Evolutionary conservation across 2,797 vertebrate species (phyloP).

Genomic region (Lophotriccus pileatus): DNA sequence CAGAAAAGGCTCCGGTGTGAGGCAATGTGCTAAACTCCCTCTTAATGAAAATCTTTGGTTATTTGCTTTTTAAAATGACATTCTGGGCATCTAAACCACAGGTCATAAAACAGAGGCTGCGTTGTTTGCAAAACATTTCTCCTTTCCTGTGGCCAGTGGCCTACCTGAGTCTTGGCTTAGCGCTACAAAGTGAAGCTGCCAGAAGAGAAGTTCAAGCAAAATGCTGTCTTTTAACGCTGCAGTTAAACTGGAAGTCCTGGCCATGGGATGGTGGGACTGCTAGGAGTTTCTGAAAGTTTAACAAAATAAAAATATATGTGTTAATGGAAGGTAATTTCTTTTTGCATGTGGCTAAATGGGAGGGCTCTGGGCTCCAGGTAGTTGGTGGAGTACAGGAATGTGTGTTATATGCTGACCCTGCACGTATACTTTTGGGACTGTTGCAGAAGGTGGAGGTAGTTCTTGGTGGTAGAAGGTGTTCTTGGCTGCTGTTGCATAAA

Average conservation of each 20-base stretch:
- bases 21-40: neutral
- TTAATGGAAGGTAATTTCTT: neutral
- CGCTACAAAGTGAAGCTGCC: neutral
- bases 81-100: neutral
- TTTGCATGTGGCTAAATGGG: neutral
- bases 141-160: neutral
- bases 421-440: fast-evolving
- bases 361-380: neutral
- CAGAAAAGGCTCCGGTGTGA: neutral
- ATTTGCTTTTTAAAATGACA: neutral
- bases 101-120: neutral
- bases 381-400: neutral
- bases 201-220: neutral
- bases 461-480: too few relatives aligned
- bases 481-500: neutral
- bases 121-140: neutral
- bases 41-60: neutral
- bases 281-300: neutral
- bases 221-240: neutral
- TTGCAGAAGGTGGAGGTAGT: neutral
- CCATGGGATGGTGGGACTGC: neutral
- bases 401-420: neutral
- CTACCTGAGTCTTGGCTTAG: fast-evolving
- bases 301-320: neutral
- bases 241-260: neutral